Percentiles rank a stretch among this genome's conserved stretches.
phyloP scores from a whole-genome alignment of 2,113 vertebrate species.

The Pomatorhinus ruficollis region DNA sequence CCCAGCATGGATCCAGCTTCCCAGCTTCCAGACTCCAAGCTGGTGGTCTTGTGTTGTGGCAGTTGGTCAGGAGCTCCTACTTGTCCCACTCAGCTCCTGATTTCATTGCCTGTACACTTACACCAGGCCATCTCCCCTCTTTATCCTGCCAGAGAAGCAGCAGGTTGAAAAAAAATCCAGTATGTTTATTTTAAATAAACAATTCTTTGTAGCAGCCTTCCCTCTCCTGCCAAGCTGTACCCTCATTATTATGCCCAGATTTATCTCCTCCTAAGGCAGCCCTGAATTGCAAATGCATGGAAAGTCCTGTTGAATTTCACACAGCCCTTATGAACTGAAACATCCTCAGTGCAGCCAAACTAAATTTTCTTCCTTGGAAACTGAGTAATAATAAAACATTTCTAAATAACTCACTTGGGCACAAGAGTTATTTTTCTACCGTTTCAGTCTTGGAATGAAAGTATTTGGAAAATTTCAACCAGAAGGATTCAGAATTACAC shows the following conservation, averaged over 20 bases:
- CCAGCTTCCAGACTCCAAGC: neutral
- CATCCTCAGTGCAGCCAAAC: neutral
- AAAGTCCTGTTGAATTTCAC: conserved; percentile 1
- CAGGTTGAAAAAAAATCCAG: neutral
- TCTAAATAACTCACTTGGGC: neutral
- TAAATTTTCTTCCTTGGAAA: neutral
- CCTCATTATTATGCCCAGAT: neutral
- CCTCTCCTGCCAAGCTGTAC: neutral
- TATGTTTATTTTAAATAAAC: neutral
- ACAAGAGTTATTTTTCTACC: neutral
- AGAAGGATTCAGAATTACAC: neutral
- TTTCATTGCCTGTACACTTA: neutral
- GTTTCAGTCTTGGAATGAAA: neutral
- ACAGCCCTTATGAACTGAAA: neutral
- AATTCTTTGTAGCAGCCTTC: neutral
- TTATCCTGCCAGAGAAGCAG: neutral
- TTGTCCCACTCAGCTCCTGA: neutral
- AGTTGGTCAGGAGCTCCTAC: neutral
- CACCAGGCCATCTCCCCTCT: neutral
- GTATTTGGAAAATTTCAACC: neutral
- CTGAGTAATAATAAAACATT: neutral
- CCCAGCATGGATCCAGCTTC: neutral
- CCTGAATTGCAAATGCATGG: neutral
- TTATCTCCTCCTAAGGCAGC: neutral
- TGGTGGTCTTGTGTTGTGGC: no score